Conservation (phyloP, 2,113 vertebrate species). For the Brachionichthys hirsutus region DNA sequence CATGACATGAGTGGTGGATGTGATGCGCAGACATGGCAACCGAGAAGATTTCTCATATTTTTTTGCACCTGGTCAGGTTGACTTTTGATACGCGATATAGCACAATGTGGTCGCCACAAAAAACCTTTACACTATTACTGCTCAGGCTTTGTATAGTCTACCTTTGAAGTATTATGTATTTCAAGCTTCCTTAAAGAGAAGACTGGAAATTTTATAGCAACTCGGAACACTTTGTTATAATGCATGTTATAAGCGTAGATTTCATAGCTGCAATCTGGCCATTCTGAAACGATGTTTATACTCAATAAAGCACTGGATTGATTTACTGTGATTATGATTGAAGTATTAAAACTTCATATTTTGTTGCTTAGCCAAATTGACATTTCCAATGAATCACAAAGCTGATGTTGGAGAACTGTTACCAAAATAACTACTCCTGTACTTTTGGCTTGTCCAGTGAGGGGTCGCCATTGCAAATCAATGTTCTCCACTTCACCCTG, state of each 20-base stretch:
- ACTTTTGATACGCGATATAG: conserved; percentile 3
- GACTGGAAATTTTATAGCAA: conserved; percentile 37
- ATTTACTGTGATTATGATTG: conserved; percentile 46
- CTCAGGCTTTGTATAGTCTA: conserved; percentile 44
- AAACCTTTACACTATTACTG: conserved; percentile 40
- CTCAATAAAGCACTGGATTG: conserved; percentile 35
- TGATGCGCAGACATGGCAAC: conserved; percentile 1
- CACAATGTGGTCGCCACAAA: conserved; percentile 6
- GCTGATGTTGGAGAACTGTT: conserved; percentile 16
- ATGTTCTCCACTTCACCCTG: no score
- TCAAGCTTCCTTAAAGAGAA: conserved; percentile 23
- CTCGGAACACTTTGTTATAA: conserved; percentile 39
- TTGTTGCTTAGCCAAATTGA: conserved; percentile 2
- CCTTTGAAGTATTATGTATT: conserved; percentile 35
- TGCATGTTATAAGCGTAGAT: conserved; percentile 36
- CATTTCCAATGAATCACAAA: conserved; percentile 14
- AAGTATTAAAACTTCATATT: conserved; percentile 16
- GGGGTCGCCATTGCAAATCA: no score
- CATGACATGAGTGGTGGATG: conserved; percentile 11
- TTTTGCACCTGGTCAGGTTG: conserved; percentile 8
- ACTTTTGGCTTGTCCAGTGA: no score
- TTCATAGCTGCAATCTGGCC: conserved; percentile 37
- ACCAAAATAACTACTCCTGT: no score
- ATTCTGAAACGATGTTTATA: conserved; percentile 27
- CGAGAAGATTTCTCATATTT: conserved; percentile 6